Conservation (phyloP, 2,797 vertebrate species). For the Zalophus californianus region DNA sequence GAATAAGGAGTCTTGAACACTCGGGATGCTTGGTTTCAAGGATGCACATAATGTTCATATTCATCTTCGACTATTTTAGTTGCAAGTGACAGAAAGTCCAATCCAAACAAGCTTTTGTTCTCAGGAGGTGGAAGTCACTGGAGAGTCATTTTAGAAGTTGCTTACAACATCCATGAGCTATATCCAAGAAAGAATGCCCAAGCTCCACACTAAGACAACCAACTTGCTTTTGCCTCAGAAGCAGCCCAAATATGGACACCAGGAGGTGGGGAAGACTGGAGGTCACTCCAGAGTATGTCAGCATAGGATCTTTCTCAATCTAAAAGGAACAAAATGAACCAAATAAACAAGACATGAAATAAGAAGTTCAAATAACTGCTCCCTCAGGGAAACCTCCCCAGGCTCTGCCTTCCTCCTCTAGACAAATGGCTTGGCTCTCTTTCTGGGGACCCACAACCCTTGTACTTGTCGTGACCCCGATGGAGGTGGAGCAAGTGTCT, state of each 20-base stretch:
- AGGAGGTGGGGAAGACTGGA: not conserved
- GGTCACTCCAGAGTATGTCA: too few relatives aligned
- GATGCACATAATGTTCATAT: not conserved
- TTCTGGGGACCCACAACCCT: not conserved
- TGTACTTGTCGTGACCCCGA: not conserved
- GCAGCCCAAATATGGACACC: not conserved
- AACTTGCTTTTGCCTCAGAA: not conserved
- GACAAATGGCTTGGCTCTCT: not conserved
- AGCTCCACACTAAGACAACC: too few relatives aligned
- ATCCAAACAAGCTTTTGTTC: not conserved
- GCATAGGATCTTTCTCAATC: not conserved
- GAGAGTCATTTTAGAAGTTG: not conserved
- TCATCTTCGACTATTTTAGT: not conserved
- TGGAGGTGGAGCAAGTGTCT: not conserved
- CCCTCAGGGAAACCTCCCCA: not conserved
- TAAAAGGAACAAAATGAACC: not conserved
- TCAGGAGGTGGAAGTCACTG: not conserved
- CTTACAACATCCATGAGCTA: not conserved
- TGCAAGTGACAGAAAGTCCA: not conserved
- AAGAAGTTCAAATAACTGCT: not conserved
- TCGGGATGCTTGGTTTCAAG: not conserved
- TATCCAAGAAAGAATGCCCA: not conserved
- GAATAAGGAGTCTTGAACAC: not conserved
- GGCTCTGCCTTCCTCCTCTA: not conserved
- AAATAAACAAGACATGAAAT: not conserved